Evolutionary conservation across 2,797 vertebrate species (phyloP).

Genomic region (Poecile montanus): DNA sequence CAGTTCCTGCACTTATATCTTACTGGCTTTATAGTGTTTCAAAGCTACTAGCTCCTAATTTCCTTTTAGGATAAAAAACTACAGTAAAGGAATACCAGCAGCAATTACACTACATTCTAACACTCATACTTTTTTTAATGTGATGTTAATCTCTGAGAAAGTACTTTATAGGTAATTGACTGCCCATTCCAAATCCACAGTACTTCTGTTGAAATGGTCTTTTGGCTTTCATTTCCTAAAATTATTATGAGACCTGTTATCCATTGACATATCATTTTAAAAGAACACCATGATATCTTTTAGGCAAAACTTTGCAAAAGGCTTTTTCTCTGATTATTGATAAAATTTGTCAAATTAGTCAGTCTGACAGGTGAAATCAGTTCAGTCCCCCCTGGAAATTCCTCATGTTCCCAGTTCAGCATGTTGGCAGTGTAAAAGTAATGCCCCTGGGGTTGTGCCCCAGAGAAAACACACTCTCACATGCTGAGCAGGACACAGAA

Average conservation of each 20-base stretch:
- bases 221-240: background rate
- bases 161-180: background rate
- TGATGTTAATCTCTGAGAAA: background rate
- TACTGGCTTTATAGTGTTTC: background rate
- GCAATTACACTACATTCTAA: background rate
- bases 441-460: accelerated
- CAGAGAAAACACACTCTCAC: background rate
- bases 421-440: background rate
- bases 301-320: background rate
- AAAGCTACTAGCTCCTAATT: background rate
- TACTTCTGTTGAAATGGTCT: background rate
- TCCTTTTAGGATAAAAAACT: background rate
- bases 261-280: accelerated
- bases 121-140: background rate
- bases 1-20: background rate
- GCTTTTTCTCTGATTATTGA: background rate
- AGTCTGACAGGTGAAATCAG: background rate
- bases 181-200: background rate
- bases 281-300: background rate
- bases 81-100: background rate
- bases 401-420: background rate
- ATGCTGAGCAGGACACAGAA: background rate
- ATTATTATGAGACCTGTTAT: background rate
- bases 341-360: background rate
- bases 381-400: background rate